Evolutionary conservation across 2,888 invertebrate species (phyloP).

Genomic region (Tanytarsus gracilentus): DNA sequence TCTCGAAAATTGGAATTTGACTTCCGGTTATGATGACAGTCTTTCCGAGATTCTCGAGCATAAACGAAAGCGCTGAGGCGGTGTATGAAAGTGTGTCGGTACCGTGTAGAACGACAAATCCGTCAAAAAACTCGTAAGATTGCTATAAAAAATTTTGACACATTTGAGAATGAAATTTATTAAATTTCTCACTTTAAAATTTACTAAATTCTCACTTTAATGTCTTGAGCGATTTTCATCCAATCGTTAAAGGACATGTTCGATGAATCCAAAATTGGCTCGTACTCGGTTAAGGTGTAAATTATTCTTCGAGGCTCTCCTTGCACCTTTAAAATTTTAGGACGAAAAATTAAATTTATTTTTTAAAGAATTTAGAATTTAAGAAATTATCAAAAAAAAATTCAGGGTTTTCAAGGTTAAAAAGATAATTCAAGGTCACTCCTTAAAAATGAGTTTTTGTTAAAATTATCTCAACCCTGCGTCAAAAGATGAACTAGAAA

Average conservation of each 20-base stretch:
- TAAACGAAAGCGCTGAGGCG: constrained; percentile 91
- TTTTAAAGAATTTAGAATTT: too few relatives aligned
- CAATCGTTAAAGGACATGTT: constrained; percentile 90
- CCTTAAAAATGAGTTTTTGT: too few relatives aligned
- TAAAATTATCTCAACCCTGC: too few relatives aligned
- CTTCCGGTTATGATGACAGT: constrained; percentile 89
- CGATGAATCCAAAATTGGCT: constrained; percentile 81
- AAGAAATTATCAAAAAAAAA: too few relatives aligned
- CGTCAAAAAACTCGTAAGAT: constrained; percentile 73
- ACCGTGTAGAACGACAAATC: constrained; percentile 91
- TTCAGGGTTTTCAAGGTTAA: too few relatives aligned
- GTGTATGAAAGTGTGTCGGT: constrained; percentile 95
- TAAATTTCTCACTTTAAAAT: background rate
- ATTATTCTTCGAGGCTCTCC: constrained; percentile 51
- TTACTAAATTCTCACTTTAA: constrained; percentile 52
- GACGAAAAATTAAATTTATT: too few relatives aligned
- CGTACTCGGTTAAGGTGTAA: constrained; percentile 77
- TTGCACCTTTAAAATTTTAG: too few relatives aligned
- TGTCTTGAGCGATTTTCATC: constrained; percentile 78
- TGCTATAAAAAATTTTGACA: too few relatives aligned
- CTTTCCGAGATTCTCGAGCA: constrained; percentile 92
- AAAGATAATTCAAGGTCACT: too few relatives aligned
- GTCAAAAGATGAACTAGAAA: too few relatives aligned
- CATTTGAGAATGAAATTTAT: too few relatives aligned
- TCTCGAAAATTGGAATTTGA: constrained; percentile 91